Percentiles rank a stretch among this genome's conserved stretches.
Conservation (phyloP, 35 echinoderm and acorn worm genomes). For the Eucidaris tribuloides region DNA sequence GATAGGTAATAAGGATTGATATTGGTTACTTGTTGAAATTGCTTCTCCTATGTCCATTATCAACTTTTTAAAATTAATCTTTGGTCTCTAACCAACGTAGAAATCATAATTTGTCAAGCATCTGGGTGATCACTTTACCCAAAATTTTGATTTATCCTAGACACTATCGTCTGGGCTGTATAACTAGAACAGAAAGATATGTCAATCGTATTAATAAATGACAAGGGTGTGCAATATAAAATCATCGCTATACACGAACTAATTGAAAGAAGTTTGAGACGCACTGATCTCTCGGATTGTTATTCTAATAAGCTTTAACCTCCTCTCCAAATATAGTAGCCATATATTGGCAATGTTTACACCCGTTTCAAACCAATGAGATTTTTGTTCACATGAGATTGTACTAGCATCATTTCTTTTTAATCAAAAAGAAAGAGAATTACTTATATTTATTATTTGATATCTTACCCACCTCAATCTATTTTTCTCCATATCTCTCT, state of each 20-base stretch:
- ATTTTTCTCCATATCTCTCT: not conserved
- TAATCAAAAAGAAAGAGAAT: not conserved
- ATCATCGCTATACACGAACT: not conserved
- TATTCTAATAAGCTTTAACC: too few relatives aligned
- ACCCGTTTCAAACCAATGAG: too few relatives aligned
- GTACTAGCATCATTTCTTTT: not conserved
- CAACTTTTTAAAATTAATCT: not conserved
- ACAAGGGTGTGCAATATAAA: not conserved
- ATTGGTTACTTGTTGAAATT: not conserved
- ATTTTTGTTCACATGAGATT: not conserved
- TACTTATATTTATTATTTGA: not conserved
- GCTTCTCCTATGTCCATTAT: not conserved
- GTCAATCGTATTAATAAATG: too few relatives aligned
- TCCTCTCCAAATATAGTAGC: too few relatives aligned
- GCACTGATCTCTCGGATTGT: not conserved
- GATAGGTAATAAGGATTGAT: not conserved
- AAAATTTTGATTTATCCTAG: not conserved
- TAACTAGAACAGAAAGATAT: too few relatives aligned
- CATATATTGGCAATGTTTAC: too few relatives aligned
- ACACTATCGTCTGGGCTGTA: slow-evolving; percentile 26
- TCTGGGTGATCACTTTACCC: not conserved
- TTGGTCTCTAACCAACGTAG: not conserved
- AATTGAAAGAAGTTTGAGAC: not conserved
- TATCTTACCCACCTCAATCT: not conserved
- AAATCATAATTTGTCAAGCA: not conserved